Percentiles rank a stretch among this genome's conserved stretches.
These are phyloP conservation scores for Papilio gigon DNA, from an alignment of 2,888 invertebrate genomes.

Conservation along the genomic window DNA sequence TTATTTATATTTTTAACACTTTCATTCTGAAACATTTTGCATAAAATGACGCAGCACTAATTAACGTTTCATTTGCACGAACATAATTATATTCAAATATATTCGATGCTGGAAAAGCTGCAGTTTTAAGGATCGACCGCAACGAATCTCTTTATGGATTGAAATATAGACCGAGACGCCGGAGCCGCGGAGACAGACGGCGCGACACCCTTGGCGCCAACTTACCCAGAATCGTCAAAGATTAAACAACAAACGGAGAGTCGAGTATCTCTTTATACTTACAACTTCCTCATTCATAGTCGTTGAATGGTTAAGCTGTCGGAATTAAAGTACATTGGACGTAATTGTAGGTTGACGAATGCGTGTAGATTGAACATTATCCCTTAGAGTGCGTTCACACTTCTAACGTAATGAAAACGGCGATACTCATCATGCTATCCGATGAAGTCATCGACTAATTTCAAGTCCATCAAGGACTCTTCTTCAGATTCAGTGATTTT, in stretches of 20 bases:
- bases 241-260: not conserved
- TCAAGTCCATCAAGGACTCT: no score
- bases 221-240: slow-evolving; percentile 19
- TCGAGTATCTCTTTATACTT: not conserved
- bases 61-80: slow-evolving; percentile 9
- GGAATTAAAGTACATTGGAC: no score
- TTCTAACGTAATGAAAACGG: no score
- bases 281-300: not conserved
- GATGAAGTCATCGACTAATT: no score
- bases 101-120: slow-evolving; percentile 16
- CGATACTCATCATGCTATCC: no score
- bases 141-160: slow-evolving; percentile 34
- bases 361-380: no score
- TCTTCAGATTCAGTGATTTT: no score
- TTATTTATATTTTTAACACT: no score
- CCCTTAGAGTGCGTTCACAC: no score
- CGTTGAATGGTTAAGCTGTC: not conserved
- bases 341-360: no score
- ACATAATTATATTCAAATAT: slow-evolving; percentile 24
- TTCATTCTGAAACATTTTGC: slow-evolving; percentile 3
- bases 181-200: slow-evolving; percentile 41
- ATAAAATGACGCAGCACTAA: slow-evolving; percentile 26
- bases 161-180: slow-evolving; percentile 40
- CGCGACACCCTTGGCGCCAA: slow-evolving; percentile 44
- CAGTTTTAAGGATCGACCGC: slow-evolving; percentile 10